phyloP scores from a whole-genome alignment of 2,888 invertebrate genomes.

The Cheilosia variabilis region DNA sequence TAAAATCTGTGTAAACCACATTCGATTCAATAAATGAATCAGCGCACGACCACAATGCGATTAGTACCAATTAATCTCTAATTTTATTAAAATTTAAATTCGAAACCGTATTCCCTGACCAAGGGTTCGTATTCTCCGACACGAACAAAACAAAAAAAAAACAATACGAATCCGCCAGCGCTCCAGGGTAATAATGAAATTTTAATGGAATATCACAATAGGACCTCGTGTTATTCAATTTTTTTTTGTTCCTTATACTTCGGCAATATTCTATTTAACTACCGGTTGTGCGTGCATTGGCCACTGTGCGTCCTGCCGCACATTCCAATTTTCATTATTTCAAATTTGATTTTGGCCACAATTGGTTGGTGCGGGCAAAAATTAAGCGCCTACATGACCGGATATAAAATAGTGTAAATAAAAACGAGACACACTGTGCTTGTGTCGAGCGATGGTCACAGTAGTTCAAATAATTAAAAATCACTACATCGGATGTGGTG shows the following conservation, averaged over 20 bases:
- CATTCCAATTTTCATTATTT: conserved; percentile 66
- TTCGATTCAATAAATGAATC: conserved; percentile 72
- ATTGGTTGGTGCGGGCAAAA: conserved; percentile 58
- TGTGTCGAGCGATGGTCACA: conserved; percentile 20
- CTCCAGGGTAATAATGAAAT: conserved; percentile 50
- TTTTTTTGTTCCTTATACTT: conserved; percentile 28
- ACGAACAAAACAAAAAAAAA: conserved; percentile 17
- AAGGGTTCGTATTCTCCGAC: neutral
- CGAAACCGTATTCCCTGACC: conserved; percentile 18
- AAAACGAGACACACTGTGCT: conserved; percentile 11
- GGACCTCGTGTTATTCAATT: conserved; percentile 52
- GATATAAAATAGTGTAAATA: conserved; percentile 21
- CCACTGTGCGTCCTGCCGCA: conserved; percentile 40
- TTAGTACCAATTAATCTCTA: conserved; percentile 74
- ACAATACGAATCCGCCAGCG: neutral
- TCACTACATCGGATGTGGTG: conserved; percentile 51
- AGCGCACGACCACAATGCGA: conserved; percentile 53
- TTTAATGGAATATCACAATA: conserved; percentile 67
- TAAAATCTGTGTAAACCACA: conserved; percentile 67
- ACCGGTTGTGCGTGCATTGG: neutral
- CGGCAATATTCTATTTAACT: conserved; percentile 21
- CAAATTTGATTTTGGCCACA: conserved; percentile 71
- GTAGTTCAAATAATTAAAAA: conserved; percentile 68
- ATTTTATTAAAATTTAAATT: conserved; percentile 73
- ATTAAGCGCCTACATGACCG: conserved; percentile 45